Evolutionary conservation across 2,113 vertebrate species (phyloP), one percentile per base, ranked within the genome.

Genomic region (Stigmatopora argus): DNA sequence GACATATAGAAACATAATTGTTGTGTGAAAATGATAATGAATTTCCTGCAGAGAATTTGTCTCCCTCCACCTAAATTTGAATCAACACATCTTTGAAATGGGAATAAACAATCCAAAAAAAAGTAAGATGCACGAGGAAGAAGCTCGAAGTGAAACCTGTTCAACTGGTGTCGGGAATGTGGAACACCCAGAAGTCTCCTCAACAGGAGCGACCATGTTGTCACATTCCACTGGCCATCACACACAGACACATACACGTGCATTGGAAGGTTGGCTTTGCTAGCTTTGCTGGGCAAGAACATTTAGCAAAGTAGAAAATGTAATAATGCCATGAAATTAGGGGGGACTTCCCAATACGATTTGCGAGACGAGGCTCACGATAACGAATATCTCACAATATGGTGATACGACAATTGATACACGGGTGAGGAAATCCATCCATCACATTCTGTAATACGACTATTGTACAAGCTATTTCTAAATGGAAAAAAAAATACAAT

Each of bases 101-200:
- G 45, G 6, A n/a, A 47, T 18, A 12, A 67, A 47, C 4, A 34
- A 34, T 19, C 1, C n/a, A 23, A 44, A 31, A 74, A 65, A 64
- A 75, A 46, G 58, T 41, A 8, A 77, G 59, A 58, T 41, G 35
- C 64, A 66, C 26, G 53, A 26, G 80, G 66, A 73, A 74, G 69
- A 51, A 66, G 15, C 55, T 82, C 79, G 61, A 52, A 62, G 58
- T 62, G 38, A 77, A 87, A 87, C 85, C 83, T 73, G 85, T 78
- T 2, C 34, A 73, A 71, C 85, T 53, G 53, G 81, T 81, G 53
- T 12, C 41, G 77, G 73, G 81, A 85, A 85, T 84, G 72, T 34
- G 53, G 1, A 65, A 73, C 67, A 74, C 65, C 71, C 72, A 56
- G 41, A 69, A 75, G 62, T 77, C 71, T 56, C 41, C 63, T 65